phyloP scores from a whole-genome alignment of 2,113 vertebrate genomes.

The Leptobrachium leishanense region DNA sequence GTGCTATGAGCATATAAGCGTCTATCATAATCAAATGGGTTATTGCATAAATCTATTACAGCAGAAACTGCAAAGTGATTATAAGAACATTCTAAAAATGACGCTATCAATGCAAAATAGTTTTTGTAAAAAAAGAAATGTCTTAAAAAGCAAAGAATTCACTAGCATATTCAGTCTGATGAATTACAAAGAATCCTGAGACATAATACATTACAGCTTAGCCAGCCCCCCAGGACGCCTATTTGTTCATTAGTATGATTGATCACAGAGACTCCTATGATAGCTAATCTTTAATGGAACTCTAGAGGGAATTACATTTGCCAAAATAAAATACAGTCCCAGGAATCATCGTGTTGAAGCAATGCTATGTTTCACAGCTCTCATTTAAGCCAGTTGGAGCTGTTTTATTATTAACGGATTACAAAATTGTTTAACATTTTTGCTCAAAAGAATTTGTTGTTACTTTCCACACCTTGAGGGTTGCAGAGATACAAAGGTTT shows the following conservation, averaged over 20 bases:
- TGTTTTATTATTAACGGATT: neutral
- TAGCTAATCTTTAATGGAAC: neutral
- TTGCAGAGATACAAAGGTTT: too few relatives aligned
- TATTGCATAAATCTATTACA: neutral
- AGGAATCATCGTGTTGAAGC: neutral
- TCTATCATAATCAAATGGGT: too few relatives aligned
- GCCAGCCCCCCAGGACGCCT: neutral
- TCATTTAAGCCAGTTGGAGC: neutral
- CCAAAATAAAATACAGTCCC: neutral
- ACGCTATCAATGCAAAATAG: slow-evolving; percentile 7
- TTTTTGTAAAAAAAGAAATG: slow-evolving; percentile 9
- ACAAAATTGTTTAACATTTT: too few relatives aligned
- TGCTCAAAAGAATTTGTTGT: too few relatives aligned
- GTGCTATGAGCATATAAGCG: too few relatives aligned
- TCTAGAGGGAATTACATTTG: slow-evolving; percentile 30
- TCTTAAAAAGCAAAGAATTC: slow-evolving; percentile 11
- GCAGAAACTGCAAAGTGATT: neutral
- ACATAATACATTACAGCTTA: neutral
- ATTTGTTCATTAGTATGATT: slow-evolving; percentile 16
- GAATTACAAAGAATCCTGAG: slow-evolving; percentile 21
- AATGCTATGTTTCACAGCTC: neutral
- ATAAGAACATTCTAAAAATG: slow-evolving; percentile 1
- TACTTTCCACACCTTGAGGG: too few relatives aligned
- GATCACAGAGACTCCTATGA: slow-evolving; percentile 17
- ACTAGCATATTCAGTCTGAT: slow-evolving; percentile 9